A percentile compares a stretch with the other conserved stretches of the same genome.
Evolutionary conservation across 35 echinoderm and acorn worm species (phyloP).

Genomic region (Eucidaris tribuloides): DNA sequence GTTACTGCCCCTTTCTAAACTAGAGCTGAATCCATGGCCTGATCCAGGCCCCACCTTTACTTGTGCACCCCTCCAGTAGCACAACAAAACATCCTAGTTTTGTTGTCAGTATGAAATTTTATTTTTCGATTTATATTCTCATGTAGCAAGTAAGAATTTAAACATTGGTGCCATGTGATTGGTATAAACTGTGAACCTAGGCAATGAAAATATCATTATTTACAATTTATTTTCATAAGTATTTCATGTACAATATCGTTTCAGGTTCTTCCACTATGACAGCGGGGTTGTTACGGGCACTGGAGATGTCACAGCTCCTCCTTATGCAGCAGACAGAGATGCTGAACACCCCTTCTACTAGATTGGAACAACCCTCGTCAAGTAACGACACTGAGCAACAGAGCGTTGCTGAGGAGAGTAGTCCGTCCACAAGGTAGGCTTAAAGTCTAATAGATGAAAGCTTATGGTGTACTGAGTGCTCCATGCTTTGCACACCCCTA

Average conservation of each 20-base stretch:
- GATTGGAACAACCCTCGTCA: constrained; percentile 16
- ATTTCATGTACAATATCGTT: not conserved
- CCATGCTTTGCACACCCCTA: too few relatives aligned
- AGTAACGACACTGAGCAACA: constrained; percentile 17
- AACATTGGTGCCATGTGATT: not conserved
- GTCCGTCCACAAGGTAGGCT: constrained; percentile 5
- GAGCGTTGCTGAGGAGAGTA: not conserved
- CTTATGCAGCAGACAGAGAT: constrained; percentile 87
- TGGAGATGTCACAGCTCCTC: constrained; percentile 85
- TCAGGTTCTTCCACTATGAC: constrained; percentile 79
- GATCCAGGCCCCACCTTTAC: too few relatives aligned
- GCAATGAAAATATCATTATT: not conserved
- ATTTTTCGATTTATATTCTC: not conserved
- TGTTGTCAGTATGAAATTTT: too few relatives aligned
- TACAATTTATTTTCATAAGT: not conserved
- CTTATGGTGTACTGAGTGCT: too few relatives aligned
- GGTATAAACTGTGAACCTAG: not conserved
- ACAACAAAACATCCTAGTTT: too few relatives aligned
- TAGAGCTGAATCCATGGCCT: too few relatives aligned
- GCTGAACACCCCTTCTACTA: constrained; percentile 22
- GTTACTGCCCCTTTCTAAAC: too few relatives aligned
- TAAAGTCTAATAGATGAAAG: too few relatives aligned
- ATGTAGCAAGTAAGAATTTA: not conserved
- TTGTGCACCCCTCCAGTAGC: too few relatives aligned
- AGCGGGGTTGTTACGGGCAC: constrained; percentile 61